Percentiles rank a stretch among this genome's conserved stretches.
Conservation (phyloP, 2,888 invertebrate species). For the Elegia similella region DNA sequence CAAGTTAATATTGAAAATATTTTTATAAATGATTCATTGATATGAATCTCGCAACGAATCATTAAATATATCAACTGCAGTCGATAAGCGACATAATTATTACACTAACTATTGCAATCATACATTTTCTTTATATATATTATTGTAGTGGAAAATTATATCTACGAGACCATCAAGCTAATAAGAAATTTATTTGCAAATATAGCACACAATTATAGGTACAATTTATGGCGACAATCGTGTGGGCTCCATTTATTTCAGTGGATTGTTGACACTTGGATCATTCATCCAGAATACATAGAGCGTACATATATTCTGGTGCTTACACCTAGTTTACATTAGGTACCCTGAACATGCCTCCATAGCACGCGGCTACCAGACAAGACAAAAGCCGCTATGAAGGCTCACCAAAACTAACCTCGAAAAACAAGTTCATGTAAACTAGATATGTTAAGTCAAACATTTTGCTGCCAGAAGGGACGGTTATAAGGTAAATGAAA, state of each 20-base stretch:
- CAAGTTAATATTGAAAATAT: background rate
- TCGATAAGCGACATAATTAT: background rate
- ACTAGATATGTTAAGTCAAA: no score
- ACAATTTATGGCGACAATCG: constrained; percentile 27
- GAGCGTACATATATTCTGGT: background rate
- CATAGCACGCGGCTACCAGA: background rate
- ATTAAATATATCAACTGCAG: background rate
- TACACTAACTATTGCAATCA: background rate
- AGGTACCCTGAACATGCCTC: background rate
- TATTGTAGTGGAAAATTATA: background rate
- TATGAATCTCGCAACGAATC: background rate
- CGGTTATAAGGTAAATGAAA: background rate
- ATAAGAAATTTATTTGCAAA: constrained; percentile 14
- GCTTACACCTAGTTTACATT: background rate
- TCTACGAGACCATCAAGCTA: background rate
- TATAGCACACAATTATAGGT: constrained; percentile 31
- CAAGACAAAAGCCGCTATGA: background rate
- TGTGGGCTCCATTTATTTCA: constrained; percentile 5
- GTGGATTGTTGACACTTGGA: background rate
- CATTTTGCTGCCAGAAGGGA: background rate
- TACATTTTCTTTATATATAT: background rate
- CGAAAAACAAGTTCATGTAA: no score
- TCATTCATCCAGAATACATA: background rate
- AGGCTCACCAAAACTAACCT: background rate
- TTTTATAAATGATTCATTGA: background rate